A percentile compares a stretch with the other conserved stretches of the same genome.
These are phyloP conservation scores for Ceriagrion tenellum DNA, from an alignment of 2,888 invertebrate species.

Conservation along the genomic window DNA sequence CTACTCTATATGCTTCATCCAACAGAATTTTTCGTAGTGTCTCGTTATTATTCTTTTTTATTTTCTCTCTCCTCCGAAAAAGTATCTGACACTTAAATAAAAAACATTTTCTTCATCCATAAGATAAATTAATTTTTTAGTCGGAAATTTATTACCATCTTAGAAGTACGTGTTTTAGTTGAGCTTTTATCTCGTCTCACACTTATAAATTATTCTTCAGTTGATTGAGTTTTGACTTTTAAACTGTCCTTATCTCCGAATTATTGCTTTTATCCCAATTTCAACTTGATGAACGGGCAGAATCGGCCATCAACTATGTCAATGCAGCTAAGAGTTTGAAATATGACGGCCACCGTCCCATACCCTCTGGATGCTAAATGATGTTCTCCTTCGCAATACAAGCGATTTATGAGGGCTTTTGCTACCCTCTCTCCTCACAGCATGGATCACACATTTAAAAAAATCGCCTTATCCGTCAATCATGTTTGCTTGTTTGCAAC, in stretches of 20 bases:
- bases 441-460: neutral
- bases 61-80: no score
- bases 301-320: neutral
- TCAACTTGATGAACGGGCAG: neutral
- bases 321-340: neutral
- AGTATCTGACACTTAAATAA: no score
- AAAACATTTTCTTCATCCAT: no score
- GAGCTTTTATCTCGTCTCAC: no score
- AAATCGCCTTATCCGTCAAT: neutral
- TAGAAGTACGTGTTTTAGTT: no score
- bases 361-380: neutral
- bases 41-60: no score
- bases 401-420: neutral
- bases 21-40: no score
- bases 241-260: neutral
- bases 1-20: no score
- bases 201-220: neutral
- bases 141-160: no score
- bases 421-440: neutral
- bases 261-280: neutral
- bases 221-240: no score
- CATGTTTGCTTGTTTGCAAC: no score
- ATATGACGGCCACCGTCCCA: neutral
- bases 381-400: neutral
- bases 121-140: no score